Evolutionary conservation across 2,797 vertebrate species (phyloP).

Genomic region (Chlorospingus flavigularis): DNA sequence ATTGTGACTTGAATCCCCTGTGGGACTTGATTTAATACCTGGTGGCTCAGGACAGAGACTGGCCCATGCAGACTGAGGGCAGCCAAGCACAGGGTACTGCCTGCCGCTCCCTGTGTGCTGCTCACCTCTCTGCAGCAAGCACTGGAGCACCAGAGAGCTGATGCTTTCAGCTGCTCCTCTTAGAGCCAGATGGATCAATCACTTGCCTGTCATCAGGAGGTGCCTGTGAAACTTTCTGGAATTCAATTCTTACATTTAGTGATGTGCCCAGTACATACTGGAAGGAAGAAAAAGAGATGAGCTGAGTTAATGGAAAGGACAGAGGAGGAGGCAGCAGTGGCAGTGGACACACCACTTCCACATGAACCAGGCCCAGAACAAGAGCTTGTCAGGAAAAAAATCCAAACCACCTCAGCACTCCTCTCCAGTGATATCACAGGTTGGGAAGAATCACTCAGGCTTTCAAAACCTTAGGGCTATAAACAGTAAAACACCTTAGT

Average conservation of each 20-base stretch:
- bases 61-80: fast-evolving
- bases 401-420: neutral
- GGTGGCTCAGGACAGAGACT: neutral
- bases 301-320: neutral
- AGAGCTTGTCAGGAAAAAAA: fast-evolving
- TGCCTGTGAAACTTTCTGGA: neutral
- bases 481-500: slow-evolving; percentile 12
- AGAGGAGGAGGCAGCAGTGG: neutral
- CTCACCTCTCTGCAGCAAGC: neutral
- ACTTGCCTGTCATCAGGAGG: neutral
- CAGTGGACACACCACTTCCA: neutral
- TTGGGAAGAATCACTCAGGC: neutral
- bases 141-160: neutral
- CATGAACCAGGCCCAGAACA: neutral
- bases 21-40: neutral
- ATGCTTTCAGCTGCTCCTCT: neutral
- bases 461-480: neutral
- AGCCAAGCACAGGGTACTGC: neutral
- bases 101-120: neutral
- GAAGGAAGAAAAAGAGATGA: neutral
- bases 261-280: neutral
- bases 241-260: neutral
- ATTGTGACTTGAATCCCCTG: neutral
- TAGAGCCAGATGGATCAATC: neutral
- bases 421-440: neutral